Evolutionary conservation across 2,113 vertebrate genomes (phyloP).

Genomic region (Cyrtonyx montezumae): DNA sequence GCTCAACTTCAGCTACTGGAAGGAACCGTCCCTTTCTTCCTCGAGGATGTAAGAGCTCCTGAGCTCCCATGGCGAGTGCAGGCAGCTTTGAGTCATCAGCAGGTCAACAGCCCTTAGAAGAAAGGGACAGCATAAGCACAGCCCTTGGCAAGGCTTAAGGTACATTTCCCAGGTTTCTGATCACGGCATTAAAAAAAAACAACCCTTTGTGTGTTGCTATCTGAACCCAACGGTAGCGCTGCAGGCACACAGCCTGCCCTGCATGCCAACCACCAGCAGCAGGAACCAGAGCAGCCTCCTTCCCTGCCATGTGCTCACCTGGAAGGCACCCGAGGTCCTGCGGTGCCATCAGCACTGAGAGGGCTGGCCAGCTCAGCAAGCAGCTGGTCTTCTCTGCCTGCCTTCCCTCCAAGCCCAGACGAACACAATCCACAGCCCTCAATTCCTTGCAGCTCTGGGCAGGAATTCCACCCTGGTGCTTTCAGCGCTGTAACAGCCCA

Average conservation of each 20-base stretch:
- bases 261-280: neutral
- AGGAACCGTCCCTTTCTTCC: neutral
- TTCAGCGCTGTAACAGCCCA: neutral
- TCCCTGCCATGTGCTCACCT: rapidly evolving
- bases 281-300: neutral
- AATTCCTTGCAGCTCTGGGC: neutral
- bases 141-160: neutral
- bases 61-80: neutral
- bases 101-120: neutral
- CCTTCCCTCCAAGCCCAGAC: neutral
- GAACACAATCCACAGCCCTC: neutral
- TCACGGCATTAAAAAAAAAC: neutral
- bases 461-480: neutral
- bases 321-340: neutral
- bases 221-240: conserved; percentile 7
- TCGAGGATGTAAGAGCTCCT: neutral
- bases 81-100: neutral
- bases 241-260: neutral
- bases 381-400: neutral
- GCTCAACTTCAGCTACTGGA: neutral
- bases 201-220: neutral
- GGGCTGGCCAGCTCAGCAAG: neutral
- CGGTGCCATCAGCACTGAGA: neutral
- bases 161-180: conserved; percentile 6
- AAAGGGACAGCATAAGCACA: neutral